Percentiles rank a stretch among this genome's conserved stretches.
Evolutionary conservation across 2,113 vertebrate species (phyloP).

Genomic region (Thryonomys swinderianus): DNA sequence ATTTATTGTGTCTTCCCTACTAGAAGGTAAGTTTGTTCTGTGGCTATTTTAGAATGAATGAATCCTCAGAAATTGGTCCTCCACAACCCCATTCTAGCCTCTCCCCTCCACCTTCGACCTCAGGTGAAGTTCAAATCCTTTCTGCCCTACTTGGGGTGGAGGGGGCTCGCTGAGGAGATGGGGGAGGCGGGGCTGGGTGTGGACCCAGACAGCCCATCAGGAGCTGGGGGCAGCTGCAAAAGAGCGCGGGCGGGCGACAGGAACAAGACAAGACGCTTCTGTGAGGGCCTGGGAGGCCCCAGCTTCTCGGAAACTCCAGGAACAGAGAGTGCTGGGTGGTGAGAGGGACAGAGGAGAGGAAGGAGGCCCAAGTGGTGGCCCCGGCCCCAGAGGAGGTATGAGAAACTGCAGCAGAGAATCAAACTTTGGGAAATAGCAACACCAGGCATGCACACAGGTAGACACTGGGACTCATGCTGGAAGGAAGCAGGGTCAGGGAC

Average conservation of each 20-base stretch:
- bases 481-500: neutral
- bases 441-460: neutral
- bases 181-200: constrained; percentile 43
- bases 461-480: neutral
- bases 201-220: constrained; percentile 59
- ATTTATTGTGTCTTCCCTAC: constrained; percentile 25
- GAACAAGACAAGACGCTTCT: constrained; percentile 72
- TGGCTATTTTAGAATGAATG: constrained; percentile 76
- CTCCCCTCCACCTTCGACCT: constrained; percentile 43
- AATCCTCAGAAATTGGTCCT: constrained; percentile 52
- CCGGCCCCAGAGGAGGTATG: neutral
- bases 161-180: neutral
- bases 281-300: constrained; percentile 73
- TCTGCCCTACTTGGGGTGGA: neutral
- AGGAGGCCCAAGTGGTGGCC: constrained; percentile 7
- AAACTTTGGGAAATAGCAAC: neutral
- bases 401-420: neutral
- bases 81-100: neutral
- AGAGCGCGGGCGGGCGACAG: constrained; percentile 52
- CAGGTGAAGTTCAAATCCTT: constrained; percentile 50
- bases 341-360: constrained; percentile 40
- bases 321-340: constrained; percentile 62
- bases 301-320: constrained; percentile 75
- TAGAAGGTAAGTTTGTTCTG: constrained; percentile 51
- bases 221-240: constrained; percentile 52